Percentiles rank a stretch among this genome's conserved stretches.
phyloP scores from a whole-genome alignment of 2,113 vertebrate species.

The Apus apus region DNA sequence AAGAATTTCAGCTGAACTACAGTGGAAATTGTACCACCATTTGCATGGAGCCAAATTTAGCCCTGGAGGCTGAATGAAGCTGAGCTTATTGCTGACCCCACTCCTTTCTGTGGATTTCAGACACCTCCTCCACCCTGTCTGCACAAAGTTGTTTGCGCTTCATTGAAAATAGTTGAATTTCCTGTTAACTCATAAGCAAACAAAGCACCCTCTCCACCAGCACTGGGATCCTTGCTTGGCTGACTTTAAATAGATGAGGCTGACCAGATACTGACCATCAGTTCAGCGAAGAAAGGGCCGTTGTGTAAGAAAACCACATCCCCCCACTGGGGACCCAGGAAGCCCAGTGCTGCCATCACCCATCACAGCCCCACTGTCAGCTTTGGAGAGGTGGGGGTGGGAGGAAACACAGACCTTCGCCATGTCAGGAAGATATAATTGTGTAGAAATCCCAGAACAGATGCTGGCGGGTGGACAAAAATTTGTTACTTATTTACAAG shows the following conservation, averaged over 20 bases:
- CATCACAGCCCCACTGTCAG: conserved; percentile 48
- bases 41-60: neutral
- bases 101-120: neutral
- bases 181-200: conserved; percentile 64
- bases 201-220: conserved; percentile 44
- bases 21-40: neutral
- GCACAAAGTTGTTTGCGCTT: conserved; percentile 53
- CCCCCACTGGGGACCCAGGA: neutral
- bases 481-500: conserved; percentile 64
- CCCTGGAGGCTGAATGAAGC: neutral
- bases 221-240: conserved; percentile 8
- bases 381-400: conserved; percentile 33
- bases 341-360: conserved; percentile 13
- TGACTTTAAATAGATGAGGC: conserved; percentile 64
- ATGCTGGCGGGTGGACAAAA: neutral
- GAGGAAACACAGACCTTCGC: conserved; percentile 20
- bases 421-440: conserved; percentile 4
- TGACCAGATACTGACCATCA: conserved; percentile 63
- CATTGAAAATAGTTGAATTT: conserved; percentile 55
- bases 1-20: conserved; percentile 12
- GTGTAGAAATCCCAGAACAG: conserved; percentile 68
- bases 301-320: conserved; percentile 62
- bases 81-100: neutral
- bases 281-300: conserved; percentile 73
- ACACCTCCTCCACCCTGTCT: conserved; percentile 16